Evolutionary conservation across 2,113 vertebrate genomes (phyloP).

Genomic region (Polyodon spathula): DNA sequence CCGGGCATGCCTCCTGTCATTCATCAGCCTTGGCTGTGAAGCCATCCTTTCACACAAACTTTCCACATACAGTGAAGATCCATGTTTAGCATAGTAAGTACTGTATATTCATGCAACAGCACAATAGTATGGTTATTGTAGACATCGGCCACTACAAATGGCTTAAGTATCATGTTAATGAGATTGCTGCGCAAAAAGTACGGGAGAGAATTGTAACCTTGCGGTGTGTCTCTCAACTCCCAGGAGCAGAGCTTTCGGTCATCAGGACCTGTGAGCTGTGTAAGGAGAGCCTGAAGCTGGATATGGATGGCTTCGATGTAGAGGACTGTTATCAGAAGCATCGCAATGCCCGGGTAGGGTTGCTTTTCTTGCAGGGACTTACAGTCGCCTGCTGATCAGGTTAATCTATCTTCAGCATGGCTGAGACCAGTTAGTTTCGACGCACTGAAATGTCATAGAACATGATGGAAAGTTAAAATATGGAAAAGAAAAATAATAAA

Average conservation of each 20-base stretch:
- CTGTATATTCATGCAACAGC: no score
- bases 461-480: neutral
- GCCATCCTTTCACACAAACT: no score
- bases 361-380: neutral
- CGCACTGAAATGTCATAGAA: neutral
- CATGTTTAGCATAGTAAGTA: no score
- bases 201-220: no score
- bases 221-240: no score
- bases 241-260: slow-evolving; percentile 38
- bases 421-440: neutral
- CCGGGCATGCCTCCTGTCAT: no score
- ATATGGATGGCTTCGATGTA: slow-evolving; percentile 34
- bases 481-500: neutral
- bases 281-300: slow-evolving; percentile 32
- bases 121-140: no score
- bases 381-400: neutral
- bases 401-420: neutral
- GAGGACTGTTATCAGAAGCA: slow-evolving; percentile 35
- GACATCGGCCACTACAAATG: no score
- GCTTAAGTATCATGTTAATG: no score
- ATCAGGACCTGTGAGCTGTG: slow-evolving; percentile 46
- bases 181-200: no score
- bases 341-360: slow-evolving; percentile 34
- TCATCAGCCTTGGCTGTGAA: no score
- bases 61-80: no score